Evolutionary conservation across 2,797 vertebrate genomes (phyloP), one percentile per base, ranked within the genome.

Genomic region (Muraenolepis orangiensis): DNA sequence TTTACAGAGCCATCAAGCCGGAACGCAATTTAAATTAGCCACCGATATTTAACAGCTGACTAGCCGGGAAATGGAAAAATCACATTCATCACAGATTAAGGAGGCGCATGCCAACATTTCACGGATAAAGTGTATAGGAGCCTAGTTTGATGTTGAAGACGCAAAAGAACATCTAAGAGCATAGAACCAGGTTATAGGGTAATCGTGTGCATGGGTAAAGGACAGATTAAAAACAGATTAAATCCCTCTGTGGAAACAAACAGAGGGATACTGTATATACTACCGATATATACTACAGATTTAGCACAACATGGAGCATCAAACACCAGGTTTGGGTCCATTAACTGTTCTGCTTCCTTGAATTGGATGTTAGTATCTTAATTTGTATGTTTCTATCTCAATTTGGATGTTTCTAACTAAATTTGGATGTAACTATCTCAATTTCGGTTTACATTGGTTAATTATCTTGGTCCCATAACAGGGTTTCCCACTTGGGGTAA

Each of bases 1-100:
- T 81, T 80, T 86, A 81, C 83, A 61, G n/a, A 72, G 20, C 71
- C 69, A 26, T 23, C 30, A 78, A 78, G 75, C 10, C 70, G 71
- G 74, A 66, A 8, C 40, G 10, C 38, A 23, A 13, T 64, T 64
- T 77, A 73, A 80, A 81, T 82, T 73, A 82, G 80, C 74, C 75
- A 76, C 61, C 69, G 68, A 29, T 26, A 64, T 64, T 64, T 64
- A 64, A 3, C 57, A 26, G 57, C 57, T 26, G 57, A 26, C n/a
- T 64, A 64, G 23, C n/a, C 3, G 57, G 57, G 23, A 26, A 64
- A 64, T 64, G 11, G 42, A 75, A 75, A 68, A 7, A 16, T 11
- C 18, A 16, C 64, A n/a, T 68, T 20, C 31, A 20, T 68, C 29
- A 32, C 31, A 68, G 66, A 38, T 38, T 23, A n/a, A 23, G 2